A percentile compares a stretch with the other conserved stretches of the same genome.
These are phyloP conservation scores for Poecilia wingei DNA, from an alignment of 2,797 vertebrate genomes.

Conservation along the genomic window DNA sequence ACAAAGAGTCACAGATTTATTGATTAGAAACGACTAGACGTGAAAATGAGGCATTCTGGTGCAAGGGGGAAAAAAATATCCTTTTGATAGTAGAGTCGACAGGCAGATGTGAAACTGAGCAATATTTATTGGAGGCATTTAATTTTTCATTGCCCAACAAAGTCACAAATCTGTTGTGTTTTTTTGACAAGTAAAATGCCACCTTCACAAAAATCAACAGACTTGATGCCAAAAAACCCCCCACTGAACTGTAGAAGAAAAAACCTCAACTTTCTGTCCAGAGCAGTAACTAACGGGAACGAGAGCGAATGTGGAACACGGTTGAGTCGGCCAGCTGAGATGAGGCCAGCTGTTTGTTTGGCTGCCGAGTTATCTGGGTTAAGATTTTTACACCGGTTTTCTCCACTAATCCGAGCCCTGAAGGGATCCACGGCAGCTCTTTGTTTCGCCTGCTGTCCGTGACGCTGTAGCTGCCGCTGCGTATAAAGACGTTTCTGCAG, in stretches of 20 bases:
- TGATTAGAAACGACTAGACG: conserved; percentile 36
- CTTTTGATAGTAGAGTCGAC: background rate
- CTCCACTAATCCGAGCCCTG: background rate
- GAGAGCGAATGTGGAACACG: background rate
- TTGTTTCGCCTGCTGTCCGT: background rate
- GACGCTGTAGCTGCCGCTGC: background rate
- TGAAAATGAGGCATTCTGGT: conserved; percentile 20
- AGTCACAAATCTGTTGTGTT: background rate
- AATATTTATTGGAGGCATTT: conserved; percentile 55
- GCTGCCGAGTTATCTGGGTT: conserved; percentile 23
- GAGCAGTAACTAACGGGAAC: background rate
- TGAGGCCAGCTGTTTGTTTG: conserved; percentile 37
- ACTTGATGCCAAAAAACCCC: background rate
- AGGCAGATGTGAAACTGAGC: background rate
- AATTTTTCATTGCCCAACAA: conserved; percentile 39
- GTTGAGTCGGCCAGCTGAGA: background rate
- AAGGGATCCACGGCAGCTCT: background rate
- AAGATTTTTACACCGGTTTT: background rate
- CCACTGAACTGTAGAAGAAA: background rate
- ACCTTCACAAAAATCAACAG: background rate
- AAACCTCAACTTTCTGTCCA: background rate
- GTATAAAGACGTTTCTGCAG: background rate
- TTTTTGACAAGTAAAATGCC: background rate
- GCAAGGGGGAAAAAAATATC: background rate
- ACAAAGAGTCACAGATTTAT: conserved; percentile 46